Evolutionary conservation across 2,888 invertebrate species (phyloP), one percentile per base, ranked within the genome.

Genomic region (Archips xylosteana): DNA sequence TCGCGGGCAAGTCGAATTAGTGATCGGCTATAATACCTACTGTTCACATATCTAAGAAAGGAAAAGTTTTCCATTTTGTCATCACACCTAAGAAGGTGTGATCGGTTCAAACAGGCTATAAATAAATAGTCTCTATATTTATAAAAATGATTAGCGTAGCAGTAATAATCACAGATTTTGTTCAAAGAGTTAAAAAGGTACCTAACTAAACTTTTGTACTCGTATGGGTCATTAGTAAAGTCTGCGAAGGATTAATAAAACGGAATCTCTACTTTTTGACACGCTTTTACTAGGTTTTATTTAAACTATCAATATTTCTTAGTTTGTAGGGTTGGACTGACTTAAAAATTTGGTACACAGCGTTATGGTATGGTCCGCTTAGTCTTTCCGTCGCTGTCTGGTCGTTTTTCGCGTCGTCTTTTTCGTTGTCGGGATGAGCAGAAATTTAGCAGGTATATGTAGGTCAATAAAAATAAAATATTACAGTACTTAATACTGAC

Each of bases 21-120:
- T 54, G 51, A 54, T 54, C 9, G n/a, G 12, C 49, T n/a, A 3
- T 47, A 1, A 1, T 23, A 23, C 23, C 23, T 23, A 49, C 49
- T n/a, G n/a, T 49, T 5, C 49, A 49, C 13, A 49, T 13, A 49
- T 13, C n/a, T 13, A n/a, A 2, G 49, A 54, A 54, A n/a, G 4
- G 49, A 54, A 54, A 57, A 57, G 32, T 57, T 57, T 57, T 57
- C 57, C 57, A 23, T 57, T 57, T 57, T 57, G 57, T 57, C 57
- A 32, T 57, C 57, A 32, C 23, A 23, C 23, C 15, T 57, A 57
- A 0, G 9, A 2, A 57, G 12, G 57, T 32, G 10, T 57, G 57
- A 57, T 32, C 32, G 12, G 32, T 57, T 57, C 32, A 57, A 57
- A 57, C 32, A 32, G 32, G n/a, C 57, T 32, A 57, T 57, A 57